Conservation (phyloP, 2,113 vertebrate species). For the Pachycephala philippinensis region DNA sequence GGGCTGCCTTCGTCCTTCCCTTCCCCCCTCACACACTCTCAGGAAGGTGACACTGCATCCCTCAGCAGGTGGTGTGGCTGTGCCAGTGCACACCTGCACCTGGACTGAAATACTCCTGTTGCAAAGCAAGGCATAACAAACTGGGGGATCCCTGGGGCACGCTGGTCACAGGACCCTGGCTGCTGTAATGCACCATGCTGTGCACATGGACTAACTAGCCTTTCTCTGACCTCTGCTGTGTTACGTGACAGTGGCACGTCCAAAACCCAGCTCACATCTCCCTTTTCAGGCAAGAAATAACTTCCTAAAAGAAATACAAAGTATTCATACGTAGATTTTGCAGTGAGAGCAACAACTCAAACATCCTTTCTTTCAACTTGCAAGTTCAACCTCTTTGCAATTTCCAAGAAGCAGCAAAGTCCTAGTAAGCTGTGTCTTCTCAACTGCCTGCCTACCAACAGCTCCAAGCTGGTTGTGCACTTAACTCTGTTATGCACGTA, state of each 20-base stretch:
- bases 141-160: background rate
- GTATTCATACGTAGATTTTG: background rate
- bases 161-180: background rate
- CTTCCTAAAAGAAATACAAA: background rate
- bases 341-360: background rate
- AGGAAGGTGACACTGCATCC: background rate
- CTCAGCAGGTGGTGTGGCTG: fast-evolving
- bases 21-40: fast-evolving
- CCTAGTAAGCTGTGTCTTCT: background rate
- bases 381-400: background rate
- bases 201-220: no score
- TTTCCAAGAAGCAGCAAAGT: background rate
- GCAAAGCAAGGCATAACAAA: background rate
- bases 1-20: background rate
- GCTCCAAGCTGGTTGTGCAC: background rate
- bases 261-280: background rate
- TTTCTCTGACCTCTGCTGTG: background rate
- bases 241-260: fast-evolving
- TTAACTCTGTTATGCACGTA: background rate
- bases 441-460: background rate
- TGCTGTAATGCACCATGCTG: fast-evolving
- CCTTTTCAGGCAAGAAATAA: background rate
- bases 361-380: background rate
- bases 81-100: background rate
- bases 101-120: background rate